Base-by-base conservation (phyloP, 2,888 invertebrate genomes). In the Syrista parreyssii region DNA sequence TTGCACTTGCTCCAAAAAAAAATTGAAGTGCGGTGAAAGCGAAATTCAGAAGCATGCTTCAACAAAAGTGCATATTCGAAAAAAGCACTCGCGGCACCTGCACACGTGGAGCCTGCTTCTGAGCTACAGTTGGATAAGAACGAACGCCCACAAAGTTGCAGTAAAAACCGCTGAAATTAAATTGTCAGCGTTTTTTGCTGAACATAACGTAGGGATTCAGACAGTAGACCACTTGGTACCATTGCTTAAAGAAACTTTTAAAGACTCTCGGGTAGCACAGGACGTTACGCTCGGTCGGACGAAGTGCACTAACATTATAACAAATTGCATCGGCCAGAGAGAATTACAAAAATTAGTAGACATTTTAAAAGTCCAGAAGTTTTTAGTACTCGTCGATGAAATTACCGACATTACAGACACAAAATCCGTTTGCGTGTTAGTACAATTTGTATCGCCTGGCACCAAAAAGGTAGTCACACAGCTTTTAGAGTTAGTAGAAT, bases 141-240 rank as follows among this genome's bases (percentile, higher is more conserved):
- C 12, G 35, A 36, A 36, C 12, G 35, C 4, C 12, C 35, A 76
- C 55, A 71, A 75, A 72, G 75, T 72, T 69, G 30, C 36, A 35
- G 81, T 79, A 68, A 80, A 82, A 79, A 76, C 23, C 12, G 78
- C 79, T 32, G 81, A 84, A 78, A 71, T 84, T 15, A 78, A 77
- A 68, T 33, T 79, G 4, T 68, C 71, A 68, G 75, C 73, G 23
- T 82, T 83, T 76, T 81, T 84, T 78, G 82, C 84, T 31, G 80
- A 83, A 55, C 84, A 85, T 75, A 84, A 85, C 76, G 75, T 84
- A 15, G 81, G 81, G 9, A 75, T 82, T 55, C 75, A 71, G 12
- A 35, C 76, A 12, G 76, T 79, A 4, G 81, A 83, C 68, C 82
- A 83, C 36, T 78, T 83, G 40, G 68, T 81, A n/a, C 78, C 79